phyloP scores from a whole-genome alignment of 2,797 vertebrate genomes.

The Fringilla coelebs region DNA sequence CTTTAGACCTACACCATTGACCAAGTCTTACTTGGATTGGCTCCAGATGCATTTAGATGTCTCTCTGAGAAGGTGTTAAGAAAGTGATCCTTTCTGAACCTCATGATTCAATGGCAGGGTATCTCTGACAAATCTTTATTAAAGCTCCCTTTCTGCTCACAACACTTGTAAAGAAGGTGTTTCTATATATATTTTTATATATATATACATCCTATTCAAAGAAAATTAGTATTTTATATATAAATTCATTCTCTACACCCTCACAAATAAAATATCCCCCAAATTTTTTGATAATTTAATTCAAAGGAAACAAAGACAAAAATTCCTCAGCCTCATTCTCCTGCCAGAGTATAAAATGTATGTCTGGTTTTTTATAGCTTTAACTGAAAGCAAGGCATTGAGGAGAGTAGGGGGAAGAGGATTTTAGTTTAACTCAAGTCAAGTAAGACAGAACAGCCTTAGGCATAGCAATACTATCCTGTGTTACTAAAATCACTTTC shows the following conservation, averaged over 20 bases:
- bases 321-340: not conserved
- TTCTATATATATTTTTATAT: not conserved
- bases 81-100: not conserved
- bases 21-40: not conserved
- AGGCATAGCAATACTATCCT: not conserved
- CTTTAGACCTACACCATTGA: not conserved
- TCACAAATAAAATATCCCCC: not conserved
- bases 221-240: not conserved
- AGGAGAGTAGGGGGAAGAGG: not conserved
- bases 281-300: not conserved
- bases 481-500: not conserved
- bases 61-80: not conserved
- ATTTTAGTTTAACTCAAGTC: not conserved
- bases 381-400: not conserved
- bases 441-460: slow-evolving; percentile 12
- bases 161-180: not conserved
- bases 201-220: not conserved
- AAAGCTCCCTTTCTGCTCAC: not conserved
- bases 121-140: not conserved
- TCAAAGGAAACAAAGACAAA: not conserved
- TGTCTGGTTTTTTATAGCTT: not conserved
- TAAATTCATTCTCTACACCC: not conserved
- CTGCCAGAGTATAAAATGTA: not conserved
- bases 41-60: not conserved
- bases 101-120: not conserved